These are phyloP conservation scores for Dugesia japonica DNA, from an alignment of 2,888 invertebrate genomes.

Conservation along the genomic window DNA sequence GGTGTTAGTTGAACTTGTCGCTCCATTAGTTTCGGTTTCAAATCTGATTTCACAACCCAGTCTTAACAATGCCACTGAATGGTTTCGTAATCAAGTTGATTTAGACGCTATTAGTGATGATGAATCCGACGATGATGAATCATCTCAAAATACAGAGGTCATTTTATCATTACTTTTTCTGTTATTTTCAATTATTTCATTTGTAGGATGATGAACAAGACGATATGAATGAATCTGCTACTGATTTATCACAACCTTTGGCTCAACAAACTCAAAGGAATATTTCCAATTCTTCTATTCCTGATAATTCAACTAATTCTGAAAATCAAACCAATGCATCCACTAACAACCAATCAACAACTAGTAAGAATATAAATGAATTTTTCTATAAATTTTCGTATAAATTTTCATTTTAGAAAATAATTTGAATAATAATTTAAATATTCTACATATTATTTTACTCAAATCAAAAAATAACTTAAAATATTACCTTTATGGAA, in stretches of 20 bases:
- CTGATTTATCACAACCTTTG: neutral
- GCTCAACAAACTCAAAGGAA: neutral
- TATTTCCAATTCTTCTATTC: neutral
- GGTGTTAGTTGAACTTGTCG: neutral
- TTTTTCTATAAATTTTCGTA: too few species aligned
- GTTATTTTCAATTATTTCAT: neutral
- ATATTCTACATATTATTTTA: too few species aligned
- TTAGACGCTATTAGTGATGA: slow-evolving; percentile 8
- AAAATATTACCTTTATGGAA: too few species aligned
- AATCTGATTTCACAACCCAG: neutral
- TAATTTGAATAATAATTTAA: too few species aligned
- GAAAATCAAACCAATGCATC: neutral
- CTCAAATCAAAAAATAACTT: too few species aligned
- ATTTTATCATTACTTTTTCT: neutral
- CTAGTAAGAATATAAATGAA: too few species aligned
- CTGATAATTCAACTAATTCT: neutral
- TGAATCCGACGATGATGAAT: neutral
- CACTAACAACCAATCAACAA: neutral
- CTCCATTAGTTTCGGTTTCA: neutral
- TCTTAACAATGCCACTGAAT: neutral
- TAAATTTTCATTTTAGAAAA: too few species aligned
- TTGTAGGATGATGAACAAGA: neutral
- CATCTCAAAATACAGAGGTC: slow-evolving; percentile 25
- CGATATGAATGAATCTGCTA: neutral
- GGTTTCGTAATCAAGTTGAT: slow-evolving; percentile 12